Evolutionary conservation across 2,888 invertebrate species (phyloP).

Genomic region (Noctuana brunneofusca): DNA sequence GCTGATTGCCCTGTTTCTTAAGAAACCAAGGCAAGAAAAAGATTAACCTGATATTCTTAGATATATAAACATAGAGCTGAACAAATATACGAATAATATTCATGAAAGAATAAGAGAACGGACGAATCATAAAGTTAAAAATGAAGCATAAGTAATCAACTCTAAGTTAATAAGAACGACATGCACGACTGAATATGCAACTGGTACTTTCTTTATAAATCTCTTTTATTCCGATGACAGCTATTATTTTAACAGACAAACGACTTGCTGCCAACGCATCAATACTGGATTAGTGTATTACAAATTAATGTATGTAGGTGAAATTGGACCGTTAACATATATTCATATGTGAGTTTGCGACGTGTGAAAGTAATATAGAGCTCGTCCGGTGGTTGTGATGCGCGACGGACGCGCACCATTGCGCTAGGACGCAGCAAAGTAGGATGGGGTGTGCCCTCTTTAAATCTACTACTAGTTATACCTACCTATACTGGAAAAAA

Average conservation of each 20-base stretch:
- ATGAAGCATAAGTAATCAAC: constrained; percentile 33
- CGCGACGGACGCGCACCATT: constrained; percentile 62
- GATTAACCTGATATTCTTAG: no score
- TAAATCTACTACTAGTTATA: background rate
- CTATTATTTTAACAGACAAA: constrained; percentile 10
- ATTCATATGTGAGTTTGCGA: constrained; percentile 44
- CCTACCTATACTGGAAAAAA: no score
- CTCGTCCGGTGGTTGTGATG: constrained; percentile 55
- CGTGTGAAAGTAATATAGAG: constrained; percentile 67
- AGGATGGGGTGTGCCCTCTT: constrained; percentile 13
- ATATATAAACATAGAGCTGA: no score
- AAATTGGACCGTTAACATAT: constrained; percentile 51
- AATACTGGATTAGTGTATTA: constrained; percentile 3
- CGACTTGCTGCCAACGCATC: constrained; percentile 6
- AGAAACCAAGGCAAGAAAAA: background rate
- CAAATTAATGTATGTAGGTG: constrained; percentile 53
- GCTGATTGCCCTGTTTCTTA: constrained; percentile 18
- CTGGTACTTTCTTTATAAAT: constrained; percentile 13
- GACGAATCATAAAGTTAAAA: constrained; percentile 28
- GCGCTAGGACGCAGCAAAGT: constrained; percentile 39
- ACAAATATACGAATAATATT: background rate
- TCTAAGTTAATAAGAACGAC: constrained; percentile 36
- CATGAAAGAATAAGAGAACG: background rate
- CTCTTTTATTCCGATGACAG: constrained; percentile 4
- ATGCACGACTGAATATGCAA: constrained; percentile 5